Evolutionary conservation across 1,140 invertebrate genomes (phyloP), one percentile per base, ranked within the genome.

Genomic region (Hyles vespertilio): DNA sequence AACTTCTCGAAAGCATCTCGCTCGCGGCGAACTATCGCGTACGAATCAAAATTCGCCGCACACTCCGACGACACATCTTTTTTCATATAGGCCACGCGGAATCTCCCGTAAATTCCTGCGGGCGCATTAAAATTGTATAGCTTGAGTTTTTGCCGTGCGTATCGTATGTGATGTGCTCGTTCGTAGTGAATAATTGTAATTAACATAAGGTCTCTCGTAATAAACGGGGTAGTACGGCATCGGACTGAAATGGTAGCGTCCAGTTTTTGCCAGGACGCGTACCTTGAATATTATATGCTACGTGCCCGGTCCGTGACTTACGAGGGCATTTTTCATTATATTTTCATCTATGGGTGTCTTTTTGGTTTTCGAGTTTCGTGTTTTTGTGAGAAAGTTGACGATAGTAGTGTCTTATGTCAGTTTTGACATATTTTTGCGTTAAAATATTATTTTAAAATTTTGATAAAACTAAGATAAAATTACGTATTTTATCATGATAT

Each of bases 101-200:
- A 80, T 82, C 70, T 70, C 70, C 75, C 79, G 79, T 78, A 81
- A 81, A 81, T 81, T 73, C 80, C 72, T 55, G 59, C 59, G 77
- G 68, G 72, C 77, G 79, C 80, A 85, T 85, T 85, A 85, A 85
- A 81, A 83, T 83, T 83, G 82, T 83, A 83, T 80, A 74, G 77
- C 62, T 77, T 77, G 74, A 63, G 57, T 81, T 85, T 85, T 83
- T 83, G 74, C 56, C n/a, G 51, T 33, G 50, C 49, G 58, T 60
- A 63, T 69, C 70, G 72, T 68, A 67, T 75, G 72, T 73, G 70
- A 74, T 68, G 70, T 72, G 60, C 65, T 51, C 65, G 65, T 70
- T 47, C 61, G 63, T 22, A 61, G 74, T 84, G 77, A 75, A 77
- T 84, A 80, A 79, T 79, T 77, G 79, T 80, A 82, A 83, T 85